Conservation (phyloP, 2,888 invertebrate species). For the Lycophotia porphyrea region DNA sequence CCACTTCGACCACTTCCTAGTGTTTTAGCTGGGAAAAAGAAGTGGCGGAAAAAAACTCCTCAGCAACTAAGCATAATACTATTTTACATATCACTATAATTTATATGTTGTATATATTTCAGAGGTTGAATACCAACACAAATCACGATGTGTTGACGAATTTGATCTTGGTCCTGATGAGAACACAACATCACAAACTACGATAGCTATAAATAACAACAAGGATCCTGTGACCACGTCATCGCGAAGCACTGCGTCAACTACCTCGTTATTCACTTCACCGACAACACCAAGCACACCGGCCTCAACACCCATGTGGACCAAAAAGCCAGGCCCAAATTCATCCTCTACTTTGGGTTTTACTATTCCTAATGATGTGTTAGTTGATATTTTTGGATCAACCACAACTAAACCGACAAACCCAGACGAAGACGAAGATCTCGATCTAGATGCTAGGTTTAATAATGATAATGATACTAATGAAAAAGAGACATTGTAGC, state of each 20-base stretch:
- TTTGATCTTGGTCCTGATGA: constrained; percentile 38
- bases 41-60: background rate
- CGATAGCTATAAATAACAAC: background rate
- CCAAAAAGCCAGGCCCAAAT: constrained; percentile 7
- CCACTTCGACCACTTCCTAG: background rate
- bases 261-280: constrained; percentile 31
- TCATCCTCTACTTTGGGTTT: constrained; percentile 31
- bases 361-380: constrained; percentile 36
- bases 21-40: background rate
- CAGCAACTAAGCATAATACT: background rate
- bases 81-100: background rate
- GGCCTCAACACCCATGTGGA: background rate
- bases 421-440: constrained; percentile 38
- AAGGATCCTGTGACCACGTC: constrained; percentile 21
- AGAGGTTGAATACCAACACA: constrained; percentile 60
- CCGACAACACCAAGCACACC: constrained; percentile 1
- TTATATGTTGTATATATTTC: constrained; percentile 30
- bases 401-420: constrained; percentile 8
- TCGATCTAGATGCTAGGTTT: constrained; percentile 54
- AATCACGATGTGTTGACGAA: constrained; percentile 42
- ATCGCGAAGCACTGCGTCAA: background rate
- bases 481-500: constrained; percentile 5
- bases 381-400: constrained; percentile 43
- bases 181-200: constrained; percentile 13
- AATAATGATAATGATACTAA: background rate